Base-by-base conservation (phyloP, 1,140 invertebrate species). In the Dinothrombium tinctorium region DNA sequence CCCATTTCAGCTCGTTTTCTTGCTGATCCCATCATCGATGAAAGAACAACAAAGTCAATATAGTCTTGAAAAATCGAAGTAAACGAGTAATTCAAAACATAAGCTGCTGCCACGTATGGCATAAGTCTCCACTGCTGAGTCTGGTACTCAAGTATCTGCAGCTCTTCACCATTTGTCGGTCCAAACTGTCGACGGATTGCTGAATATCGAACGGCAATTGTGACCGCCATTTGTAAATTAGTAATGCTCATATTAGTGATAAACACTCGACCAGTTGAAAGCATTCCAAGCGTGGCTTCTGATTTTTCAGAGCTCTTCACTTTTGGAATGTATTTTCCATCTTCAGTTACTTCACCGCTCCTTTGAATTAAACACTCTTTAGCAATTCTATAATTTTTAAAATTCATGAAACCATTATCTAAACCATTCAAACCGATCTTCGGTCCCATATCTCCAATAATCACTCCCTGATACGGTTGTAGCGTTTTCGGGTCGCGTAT, bases 121-220 rank as follows among this genome's bases (percentile, higher is more conserved):
- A 95, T 69, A 2, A 95, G 59, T 37, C 89, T 67, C 67, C 80
- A 83, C 81, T 92, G 83, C 79, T 69, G 46, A 26, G 82, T 60
- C 56, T 80, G 81, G 62, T 94, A 94, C 57, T 92, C 83, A 39
- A 95, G 60, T 33, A 92, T 72, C 19, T 83, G 71, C 26, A 69
- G 66, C 63, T 90, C 83, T 59, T 33, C 20, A 4, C 26, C 39
- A 39, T 28, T 31, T 8, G 14, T 54, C 6, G 72, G 71, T 4
- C 80, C 80, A 60, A 92, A 95, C 61, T 95, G 89, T 57, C 69
- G 74, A 31, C 89, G 63, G 1, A 77, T 74, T 3, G 77, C 80
- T 28, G 81, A 78, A 62, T 95, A 94, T 32, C 89, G 66, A 15
- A 89, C 65, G 0, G 83, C 80, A 47, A 94, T 89, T 0, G 73